Conservation (phyloP, 2,113 vertebrate genomes). For the Leucosticte australis region DNA sequence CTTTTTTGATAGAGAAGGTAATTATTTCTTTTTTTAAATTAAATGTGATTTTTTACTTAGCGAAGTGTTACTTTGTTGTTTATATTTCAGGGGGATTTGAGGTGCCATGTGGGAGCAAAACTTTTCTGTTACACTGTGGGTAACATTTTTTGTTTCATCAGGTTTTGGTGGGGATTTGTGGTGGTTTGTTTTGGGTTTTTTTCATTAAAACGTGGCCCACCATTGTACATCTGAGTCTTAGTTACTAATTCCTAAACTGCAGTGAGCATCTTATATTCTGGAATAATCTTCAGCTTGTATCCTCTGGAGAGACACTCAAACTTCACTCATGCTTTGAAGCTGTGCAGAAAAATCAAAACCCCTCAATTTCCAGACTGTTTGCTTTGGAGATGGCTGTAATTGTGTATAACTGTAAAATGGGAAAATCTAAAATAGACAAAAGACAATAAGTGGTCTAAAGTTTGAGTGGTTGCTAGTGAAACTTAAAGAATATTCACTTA, state of each 20-base stretch:
- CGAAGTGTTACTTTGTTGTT: not conserved
- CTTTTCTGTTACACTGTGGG: not conserved
- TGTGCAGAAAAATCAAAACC: not conserved
- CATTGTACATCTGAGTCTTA: not conserved
- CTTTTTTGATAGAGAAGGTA: slow-evolving; percentile 98
- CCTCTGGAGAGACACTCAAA: not conserved
- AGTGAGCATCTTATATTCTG: not conserved
- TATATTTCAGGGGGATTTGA: not conserved
- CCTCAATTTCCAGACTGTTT: not conserved
- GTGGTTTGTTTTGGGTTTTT: not conserved
- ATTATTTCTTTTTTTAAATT: not conserved
- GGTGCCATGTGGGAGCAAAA: not conserved
- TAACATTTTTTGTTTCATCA: not conserved
- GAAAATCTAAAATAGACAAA: not conserved
- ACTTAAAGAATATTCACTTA: not conserved
- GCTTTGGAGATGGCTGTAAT: not conserved
- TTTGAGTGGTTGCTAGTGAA: not conserved
- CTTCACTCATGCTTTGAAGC: not conserved
- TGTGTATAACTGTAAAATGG: not conserved
- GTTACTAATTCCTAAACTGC: not conserved
- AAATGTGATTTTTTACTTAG: not conserved
- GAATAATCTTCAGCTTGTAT: not conserved
- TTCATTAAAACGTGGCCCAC: not conserved
- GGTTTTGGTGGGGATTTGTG: rapidly evolving
- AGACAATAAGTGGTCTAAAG: not conserved